phyloP scores from a whole-genome alignment of 2,113 vertebrate genomes.

The Perccottus glenii region DNA sequence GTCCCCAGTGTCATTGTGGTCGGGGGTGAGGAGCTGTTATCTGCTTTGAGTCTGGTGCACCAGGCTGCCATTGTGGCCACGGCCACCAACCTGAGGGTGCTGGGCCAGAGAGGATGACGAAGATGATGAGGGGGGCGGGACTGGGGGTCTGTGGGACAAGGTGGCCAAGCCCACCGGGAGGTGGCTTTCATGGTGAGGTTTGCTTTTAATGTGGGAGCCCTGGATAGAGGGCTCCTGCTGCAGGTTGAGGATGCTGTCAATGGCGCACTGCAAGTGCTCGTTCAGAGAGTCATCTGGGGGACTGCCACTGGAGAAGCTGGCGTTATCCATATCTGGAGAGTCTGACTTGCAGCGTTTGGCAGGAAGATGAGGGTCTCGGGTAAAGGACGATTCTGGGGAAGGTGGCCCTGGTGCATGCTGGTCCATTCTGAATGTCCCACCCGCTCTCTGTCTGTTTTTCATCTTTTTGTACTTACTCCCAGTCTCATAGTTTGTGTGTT shows the following conservation, averaged over 20 bases:
- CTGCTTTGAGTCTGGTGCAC: conserved; percentile 92
- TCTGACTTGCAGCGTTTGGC: conserved; percentile 88
- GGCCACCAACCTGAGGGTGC: conserved; percentile 81
- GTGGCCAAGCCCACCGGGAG: conserved; percentile 62
- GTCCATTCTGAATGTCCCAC: conserved; percentile 76
- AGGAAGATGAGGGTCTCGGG: conserved; percentile 78
- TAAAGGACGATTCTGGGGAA: conserved; percentile 66
- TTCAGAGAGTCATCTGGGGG: conserved; percentile 90
- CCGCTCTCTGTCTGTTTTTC: conserved; percentile 69
- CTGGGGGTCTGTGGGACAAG: conserved; percentile 75
- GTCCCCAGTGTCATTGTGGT: conserved; percentile 42
- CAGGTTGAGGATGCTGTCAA: conserved; percentile 96
- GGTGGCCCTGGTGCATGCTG: conserved; percentile 80
- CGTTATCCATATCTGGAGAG: conserved; percentile 91
- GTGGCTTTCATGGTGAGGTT: conserved; percentile 72
- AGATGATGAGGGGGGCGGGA: conserved; percentile 72
- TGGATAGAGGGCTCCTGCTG: conserved; percentile 83
- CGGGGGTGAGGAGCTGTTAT: conserved; percentile 83
- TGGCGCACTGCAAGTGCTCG: conserved; percentile 94
- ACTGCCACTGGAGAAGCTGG: conserved; percentile 94
- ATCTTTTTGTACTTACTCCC: conserved; percentile 65
- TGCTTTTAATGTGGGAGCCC: conserved; percentile 65
- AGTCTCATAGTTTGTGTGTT: conserved; percentile 49
- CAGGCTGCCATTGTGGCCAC: conserved; percentile 89
- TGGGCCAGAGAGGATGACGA: conserved; percentile 82